Conservation (phyloP, 2,113 vertebrate species). For the Orycteropus afer region DNA sequence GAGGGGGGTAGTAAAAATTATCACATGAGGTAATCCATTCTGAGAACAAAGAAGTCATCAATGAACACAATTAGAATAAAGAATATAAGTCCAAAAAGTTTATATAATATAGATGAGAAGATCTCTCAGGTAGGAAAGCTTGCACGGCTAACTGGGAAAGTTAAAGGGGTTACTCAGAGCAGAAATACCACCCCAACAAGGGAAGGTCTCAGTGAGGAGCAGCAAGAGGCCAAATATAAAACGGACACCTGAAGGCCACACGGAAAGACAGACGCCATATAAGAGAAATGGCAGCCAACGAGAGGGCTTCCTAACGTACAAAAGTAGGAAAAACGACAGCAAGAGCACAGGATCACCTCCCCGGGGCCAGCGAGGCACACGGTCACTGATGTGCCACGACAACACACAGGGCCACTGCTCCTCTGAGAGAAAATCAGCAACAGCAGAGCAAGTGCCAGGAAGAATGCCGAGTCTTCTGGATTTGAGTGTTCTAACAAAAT, state of each 20-base stretch:
- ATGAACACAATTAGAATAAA: background rate
- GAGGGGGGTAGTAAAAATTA: background rate
- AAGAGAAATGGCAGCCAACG: background rate
- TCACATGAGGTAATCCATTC: background rate
- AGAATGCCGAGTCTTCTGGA: background rate
- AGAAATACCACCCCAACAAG: background rate
- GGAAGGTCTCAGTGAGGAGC: background rate
- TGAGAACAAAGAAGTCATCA: background rate
- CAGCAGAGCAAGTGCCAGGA: background rate
- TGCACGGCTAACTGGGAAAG: background rate
- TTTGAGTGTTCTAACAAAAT: too few relatives aligned
- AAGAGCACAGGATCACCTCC: background rate
- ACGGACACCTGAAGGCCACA: background rate
- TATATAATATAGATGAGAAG: background rate
- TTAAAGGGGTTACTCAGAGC: background rate
- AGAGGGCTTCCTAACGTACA: background rate
- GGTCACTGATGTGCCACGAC: rapidly evolving
- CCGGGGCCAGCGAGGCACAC: background rate
- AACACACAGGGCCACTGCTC: rapidly evolving
- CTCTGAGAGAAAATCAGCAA: too few relatives aligned
- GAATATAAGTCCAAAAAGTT: background rate
- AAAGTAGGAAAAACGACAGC: background rate
- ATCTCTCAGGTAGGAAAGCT: background rate
- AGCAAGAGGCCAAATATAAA: background rate
- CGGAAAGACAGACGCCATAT: background rate